phyloP scores from a whole-genome alignment of 2,113 vertebrate species.

The Microtus richardsoni region DNA sequence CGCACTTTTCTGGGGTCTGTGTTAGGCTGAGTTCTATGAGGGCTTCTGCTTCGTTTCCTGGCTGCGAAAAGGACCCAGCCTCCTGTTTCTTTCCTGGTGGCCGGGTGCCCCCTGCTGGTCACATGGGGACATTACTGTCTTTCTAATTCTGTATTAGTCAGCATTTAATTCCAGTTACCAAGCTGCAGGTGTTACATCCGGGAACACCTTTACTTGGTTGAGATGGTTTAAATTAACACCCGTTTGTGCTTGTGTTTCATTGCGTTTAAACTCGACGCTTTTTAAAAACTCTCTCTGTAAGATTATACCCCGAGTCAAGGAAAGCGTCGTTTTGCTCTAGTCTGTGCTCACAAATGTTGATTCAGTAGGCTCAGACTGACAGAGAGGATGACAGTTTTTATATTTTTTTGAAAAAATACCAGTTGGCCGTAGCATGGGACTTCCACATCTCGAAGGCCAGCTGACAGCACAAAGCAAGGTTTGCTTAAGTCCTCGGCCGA shows the following conservation, averaged over 20 bases:
- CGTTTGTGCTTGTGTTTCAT: neutral
- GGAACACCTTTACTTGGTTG: slow-evolving; percentile 15
- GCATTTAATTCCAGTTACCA: neutral
- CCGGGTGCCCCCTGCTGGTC: slow-evolving; percentile 78
- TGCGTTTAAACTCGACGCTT: neutral
- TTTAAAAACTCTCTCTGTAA: slow-evolving; percentile 15
- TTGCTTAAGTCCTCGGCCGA: slow-evolving; percentile 62
- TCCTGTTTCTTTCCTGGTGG: slow-evolving; percentile 59
- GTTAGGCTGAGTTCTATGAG: neutral
- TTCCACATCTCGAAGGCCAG: slow-evolving; percentile 57
- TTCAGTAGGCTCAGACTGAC: neutral
- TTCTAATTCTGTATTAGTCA: neutral
- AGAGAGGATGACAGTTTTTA: neutral
- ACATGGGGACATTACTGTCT: neutral
- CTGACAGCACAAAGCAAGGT: slow-evolving; percentile 46
- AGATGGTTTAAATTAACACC: neutral
- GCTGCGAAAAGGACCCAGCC: fast-evolving
- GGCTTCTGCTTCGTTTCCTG: neutral
- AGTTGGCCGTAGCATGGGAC: neutral
- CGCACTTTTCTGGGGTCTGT: neutral
- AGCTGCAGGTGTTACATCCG: neutral
- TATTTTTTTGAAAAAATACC: slow-evolving; percentile 27
- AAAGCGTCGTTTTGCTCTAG: slow-evolving; percentile 47
- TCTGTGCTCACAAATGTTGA: neutral
- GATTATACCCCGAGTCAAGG: slow-evolving; percentile 39